Evolutionary conservation across 2,888 invertebrate species (phyloP).

Genomic region (Cenopis cana): DNA sequence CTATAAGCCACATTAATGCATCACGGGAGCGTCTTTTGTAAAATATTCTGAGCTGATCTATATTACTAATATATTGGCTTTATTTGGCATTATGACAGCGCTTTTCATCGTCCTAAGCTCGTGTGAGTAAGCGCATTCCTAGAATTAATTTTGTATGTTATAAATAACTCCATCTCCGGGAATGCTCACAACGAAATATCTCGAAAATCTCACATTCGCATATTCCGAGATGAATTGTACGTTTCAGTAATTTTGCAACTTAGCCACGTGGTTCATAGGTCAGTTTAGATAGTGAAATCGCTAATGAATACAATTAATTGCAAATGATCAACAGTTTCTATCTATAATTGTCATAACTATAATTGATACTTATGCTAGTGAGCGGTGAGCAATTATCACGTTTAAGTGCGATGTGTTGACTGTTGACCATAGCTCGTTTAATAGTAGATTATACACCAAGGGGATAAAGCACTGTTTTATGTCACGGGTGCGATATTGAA

Average conservation of each 20-base stretch:
- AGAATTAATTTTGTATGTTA: slow-evolving; percentile 15
- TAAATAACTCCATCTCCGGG: slow-evolving; percentile 5
- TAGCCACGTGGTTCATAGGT: slow-evolving; percentile 9
- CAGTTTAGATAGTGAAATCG: slow-evolving; percentile 4
- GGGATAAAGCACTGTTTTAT: no score
- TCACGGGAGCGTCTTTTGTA: neutral
- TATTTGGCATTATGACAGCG: slow-evolving; percentile 14
- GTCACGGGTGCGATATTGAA: no score
- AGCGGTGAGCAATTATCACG: slow-evolving; percentile 4
- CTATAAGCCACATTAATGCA: neutral
- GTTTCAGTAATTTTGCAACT: slow-evolving; percentile 7
- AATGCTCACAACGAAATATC: slow-evolving; percentile 11
- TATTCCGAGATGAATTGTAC: neutral
- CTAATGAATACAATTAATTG: slow-evolving; percentile 16
- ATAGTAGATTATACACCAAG: no score
- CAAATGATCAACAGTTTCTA: neutral
- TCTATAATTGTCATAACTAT: neutral
- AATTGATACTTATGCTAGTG: neutral
- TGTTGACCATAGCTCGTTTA: no score
- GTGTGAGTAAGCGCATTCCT: neutral
- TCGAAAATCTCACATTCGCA: slow-evolving; percentile 11
- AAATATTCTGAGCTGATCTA: slow-evolving; percentile 22
- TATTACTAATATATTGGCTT: slow-evolving; percentile 22
- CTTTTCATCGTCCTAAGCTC: slow-evolving; percentile 8
- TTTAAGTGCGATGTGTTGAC: slow-evolving; percentile 18